Evolutionary conservation across 2,888 invertebrate genomes (phyloP).

Genomic region (Smittia sp.): DNA sequence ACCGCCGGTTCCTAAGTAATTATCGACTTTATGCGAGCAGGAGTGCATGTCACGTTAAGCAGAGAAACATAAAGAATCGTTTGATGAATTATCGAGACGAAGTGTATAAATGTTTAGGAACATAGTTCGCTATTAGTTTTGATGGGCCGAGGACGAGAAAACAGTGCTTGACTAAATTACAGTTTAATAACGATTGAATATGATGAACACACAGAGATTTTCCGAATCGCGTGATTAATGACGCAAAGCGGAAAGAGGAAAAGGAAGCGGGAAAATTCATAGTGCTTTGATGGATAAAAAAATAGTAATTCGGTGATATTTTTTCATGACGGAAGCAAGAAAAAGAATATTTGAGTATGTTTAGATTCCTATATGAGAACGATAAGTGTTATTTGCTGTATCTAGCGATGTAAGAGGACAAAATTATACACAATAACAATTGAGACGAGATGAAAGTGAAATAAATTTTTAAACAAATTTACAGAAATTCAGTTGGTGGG

Average conservation of each 20-base stretch:
- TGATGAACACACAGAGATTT: neutral
- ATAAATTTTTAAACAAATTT: conserved; percentile 37
- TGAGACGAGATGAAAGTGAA: conserved; percentile 23
- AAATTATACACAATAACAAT: conserved; percentile 31
- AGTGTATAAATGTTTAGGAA: conserved; percentile 37
- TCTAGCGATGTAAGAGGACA: conserved; percentile 30
- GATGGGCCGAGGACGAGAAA: neutral
- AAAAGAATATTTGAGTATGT: conserved; percentile 30
- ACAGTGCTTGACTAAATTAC: conserved; percentile 11
- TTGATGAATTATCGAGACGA: conserved; percentile 8
- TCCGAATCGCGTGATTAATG: conserved; percentile 2
- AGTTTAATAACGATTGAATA: neutral
- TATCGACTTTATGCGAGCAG: neutral
- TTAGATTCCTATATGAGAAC: conserved; percentile 37
- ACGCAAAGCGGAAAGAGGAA: neutral
- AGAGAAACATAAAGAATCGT: neutral
- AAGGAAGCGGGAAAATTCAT: neutral
- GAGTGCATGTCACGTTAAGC: neutral
- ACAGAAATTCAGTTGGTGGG: no score
- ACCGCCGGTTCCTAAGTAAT: neutral
- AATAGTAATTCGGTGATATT: conserved; percentile 38
- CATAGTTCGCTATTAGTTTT: conserved; percentile 36
- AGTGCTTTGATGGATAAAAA: conserved; percentile 16
- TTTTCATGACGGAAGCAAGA: conserved; percentile 27
- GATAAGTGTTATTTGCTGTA: conserved; percentile 38